Evolutionary conservation across 2,113 vertebrate genomes (phyloP).

Genomic region (Danionella cerebrum): DNA sequence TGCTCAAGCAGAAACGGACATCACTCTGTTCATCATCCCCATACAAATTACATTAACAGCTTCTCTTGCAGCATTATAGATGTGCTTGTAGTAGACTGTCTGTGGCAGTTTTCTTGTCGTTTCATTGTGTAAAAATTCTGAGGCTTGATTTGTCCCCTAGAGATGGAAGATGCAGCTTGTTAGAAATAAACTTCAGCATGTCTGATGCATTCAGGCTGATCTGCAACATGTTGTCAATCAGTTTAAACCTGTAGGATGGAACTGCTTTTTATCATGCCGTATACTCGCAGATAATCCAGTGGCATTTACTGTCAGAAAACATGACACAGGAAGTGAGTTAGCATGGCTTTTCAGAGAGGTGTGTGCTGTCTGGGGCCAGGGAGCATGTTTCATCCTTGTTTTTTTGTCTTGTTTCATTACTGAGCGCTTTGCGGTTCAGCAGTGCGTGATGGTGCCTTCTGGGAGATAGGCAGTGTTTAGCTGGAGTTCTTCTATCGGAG

Average conservation of each 20-base stretch:
- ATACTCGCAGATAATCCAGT: conserved; percentile 7
- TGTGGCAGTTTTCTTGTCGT: neutral
- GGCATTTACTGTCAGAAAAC: conserved; percentile 21
- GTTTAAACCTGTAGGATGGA: neutral
- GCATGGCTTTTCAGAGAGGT: conserved; percentile 18
- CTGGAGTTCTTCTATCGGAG: conserved; percentile 30
- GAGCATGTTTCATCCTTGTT: conserved; percentile 28
- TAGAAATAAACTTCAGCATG: neutral
- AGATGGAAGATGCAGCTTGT: neutral
- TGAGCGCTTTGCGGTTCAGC: conserved; percentile 38
- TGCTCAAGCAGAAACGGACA: conserved; percentile 64
- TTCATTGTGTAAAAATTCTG: conserved; percentile 15
- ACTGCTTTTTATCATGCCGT: neutral
- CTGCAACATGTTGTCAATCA: conserved; percentile 1
- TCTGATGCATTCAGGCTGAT: neutral
- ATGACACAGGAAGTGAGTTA: conserved; percentile 15
- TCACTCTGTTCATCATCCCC: conserved; percentile 62
- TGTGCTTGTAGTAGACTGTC: conserved; percentile 13
- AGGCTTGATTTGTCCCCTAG: neutral
- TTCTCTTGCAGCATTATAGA: conserved; percentile 46
- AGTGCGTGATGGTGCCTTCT: conserved; percentile 38
- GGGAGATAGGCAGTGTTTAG: conserved; percentile 36
- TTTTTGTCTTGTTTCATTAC: conserved; percentile 45
- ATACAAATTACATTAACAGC: conserved; percentile 66
- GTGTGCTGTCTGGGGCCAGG: conserved; percentile 18